Conservation (phyloP, 2,797 vertebrate genomes). For the Hyperoplus immaculatus region DNA sequence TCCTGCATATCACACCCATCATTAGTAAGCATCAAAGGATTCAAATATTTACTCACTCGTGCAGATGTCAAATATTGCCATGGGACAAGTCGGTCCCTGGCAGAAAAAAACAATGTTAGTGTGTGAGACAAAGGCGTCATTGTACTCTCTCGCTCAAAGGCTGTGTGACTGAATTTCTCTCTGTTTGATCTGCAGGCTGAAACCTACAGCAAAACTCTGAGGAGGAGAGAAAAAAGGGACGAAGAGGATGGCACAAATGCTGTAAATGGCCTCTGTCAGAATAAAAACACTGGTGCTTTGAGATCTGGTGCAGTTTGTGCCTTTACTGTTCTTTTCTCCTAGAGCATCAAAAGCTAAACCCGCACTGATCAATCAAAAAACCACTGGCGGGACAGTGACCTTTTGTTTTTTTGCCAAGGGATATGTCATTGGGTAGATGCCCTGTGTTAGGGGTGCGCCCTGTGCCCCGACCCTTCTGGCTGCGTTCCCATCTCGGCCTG, state of each 20-base stretch:
- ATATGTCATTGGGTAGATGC: conserved; percentile 81
- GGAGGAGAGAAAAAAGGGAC: conserved; percentile 46
- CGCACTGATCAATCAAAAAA: conserved; percentile 55
- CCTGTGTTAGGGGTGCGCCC: conserved; percentile 70
- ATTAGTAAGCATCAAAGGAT: conserved; percentile 24
- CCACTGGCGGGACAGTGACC: conserved; percentile 56
- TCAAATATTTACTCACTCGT: conserved; percentile 54
- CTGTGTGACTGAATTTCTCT: conserved; percentile 73
- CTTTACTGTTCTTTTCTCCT: conserved; percentile 52
- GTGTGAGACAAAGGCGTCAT: conserved; percentile 70
- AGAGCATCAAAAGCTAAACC: conserved; percentile 50
- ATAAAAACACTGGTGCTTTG: conserved; percentile 76
- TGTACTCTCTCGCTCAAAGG: conserved; percentile 68
- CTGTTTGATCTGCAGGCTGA: conserved; percentile 85
- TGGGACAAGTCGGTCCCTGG: conserved; percentile 45
- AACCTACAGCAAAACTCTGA: conserved; percentile 69
- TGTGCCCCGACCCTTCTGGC: conserved; percentile 70
- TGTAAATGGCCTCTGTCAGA: conserved; percentile 78
- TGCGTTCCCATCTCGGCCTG: conserved; percentile 72
- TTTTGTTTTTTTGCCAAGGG: conserved; percentile 61
- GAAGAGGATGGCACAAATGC: conserved; percentile 71
- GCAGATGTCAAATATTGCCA: conserved; percentile 41
- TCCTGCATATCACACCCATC: conserved; percentile 7
- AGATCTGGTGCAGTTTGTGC: conserved; percentile 66
- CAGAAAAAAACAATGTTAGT: conserved; percentile 41